Evolutionary conservation across 1,140 invertebrate species (phyloP).

Genomic region (Zophobas atratus): DNA sequence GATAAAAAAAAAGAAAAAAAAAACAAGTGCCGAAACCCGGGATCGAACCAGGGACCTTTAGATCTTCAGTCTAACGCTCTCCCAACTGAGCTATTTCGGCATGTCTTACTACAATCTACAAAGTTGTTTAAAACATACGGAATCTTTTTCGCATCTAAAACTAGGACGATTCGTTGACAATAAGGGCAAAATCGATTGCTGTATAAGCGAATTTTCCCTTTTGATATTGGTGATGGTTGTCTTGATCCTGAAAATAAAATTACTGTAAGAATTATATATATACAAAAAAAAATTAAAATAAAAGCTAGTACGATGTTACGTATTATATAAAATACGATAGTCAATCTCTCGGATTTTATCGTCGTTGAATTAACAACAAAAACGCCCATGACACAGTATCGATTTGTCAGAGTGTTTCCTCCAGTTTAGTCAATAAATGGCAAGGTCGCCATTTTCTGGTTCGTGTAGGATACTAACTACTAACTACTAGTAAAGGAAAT

Average conservation of each 20-base stretch:
- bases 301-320: no score
- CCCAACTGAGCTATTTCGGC: constrained; percentile 83
- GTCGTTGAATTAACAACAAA: no score
- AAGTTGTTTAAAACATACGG: constrained; percentile 73
- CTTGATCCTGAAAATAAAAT: constrained; percentile 24
- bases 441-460: no score
- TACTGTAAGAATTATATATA: background rate
- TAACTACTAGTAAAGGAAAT: no score
- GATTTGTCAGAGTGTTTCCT: no score
- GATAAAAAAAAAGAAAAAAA: constrained; percentile 33
- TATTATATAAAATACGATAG: no score
- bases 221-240: constrained; percentile 71
- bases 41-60: constrained; percentile 68
- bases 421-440: no score
- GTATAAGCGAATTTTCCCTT: constrained; percentile 84
- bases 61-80: constrained; percentile 86
- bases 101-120: constrained; percentile 2
- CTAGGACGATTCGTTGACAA: constrained; percentile 87
- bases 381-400: no score
- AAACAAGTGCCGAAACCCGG: constrained; percentile 53
- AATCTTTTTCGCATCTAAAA: constrained; percentile 88
- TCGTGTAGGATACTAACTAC: no score
- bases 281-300: background rate
- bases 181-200: constrained; percentile 94
- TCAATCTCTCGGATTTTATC: no score